Conservation (phyloP, 2,113 vertebrate genomes). For the Mellivora capensis region DNA sequence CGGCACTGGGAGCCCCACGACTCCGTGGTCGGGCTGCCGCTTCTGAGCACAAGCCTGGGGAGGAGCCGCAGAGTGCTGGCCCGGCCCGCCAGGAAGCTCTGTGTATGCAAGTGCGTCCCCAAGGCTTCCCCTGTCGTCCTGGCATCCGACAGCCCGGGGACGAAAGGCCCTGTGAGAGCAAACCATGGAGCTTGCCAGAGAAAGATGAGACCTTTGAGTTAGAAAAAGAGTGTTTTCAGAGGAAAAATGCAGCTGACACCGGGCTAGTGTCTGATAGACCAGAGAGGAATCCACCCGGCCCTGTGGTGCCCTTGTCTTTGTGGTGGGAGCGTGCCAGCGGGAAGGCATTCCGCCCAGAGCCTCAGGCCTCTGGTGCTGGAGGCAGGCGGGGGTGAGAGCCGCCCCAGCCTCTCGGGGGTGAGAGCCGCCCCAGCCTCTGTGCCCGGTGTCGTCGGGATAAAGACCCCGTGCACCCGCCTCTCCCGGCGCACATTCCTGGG, state of each 20-base stretch:
- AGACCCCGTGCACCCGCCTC: background rate
- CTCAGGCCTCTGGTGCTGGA: background rate
- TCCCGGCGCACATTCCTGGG: background rate
- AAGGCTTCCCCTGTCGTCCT: background rate
- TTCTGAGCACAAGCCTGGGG: background rate
- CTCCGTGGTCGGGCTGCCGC: background rate
- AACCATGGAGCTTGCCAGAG: background rate
- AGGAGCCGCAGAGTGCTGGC: fast-evolving
- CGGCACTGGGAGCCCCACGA: background rate
- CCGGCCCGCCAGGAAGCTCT: fast-evolving
- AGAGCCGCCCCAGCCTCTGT: fast-evolving
- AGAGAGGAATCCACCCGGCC: fast-evolving
- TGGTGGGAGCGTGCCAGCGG: background rate
- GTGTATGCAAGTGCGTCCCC: background rate
- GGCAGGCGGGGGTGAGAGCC: background rate
- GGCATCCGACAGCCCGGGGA: background rate
- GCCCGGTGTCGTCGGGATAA: background rate
- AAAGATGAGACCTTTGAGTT: background rate
- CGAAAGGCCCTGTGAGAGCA: background rate
- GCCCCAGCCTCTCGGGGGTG: fast-evolving
- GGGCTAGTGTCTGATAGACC: background rate
- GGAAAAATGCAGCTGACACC: background rate
- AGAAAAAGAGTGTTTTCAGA: background rate
- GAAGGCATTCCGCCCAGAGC: background rate
- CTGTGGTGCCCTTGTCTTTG: background rate